A percentile compares a stretch with the other conserved stretches of the same genome.
Evolutionary conservation across 2,797 vertebrate genomes (phyloP).

Genomic region (Rhodeus uyekii): DNA sequence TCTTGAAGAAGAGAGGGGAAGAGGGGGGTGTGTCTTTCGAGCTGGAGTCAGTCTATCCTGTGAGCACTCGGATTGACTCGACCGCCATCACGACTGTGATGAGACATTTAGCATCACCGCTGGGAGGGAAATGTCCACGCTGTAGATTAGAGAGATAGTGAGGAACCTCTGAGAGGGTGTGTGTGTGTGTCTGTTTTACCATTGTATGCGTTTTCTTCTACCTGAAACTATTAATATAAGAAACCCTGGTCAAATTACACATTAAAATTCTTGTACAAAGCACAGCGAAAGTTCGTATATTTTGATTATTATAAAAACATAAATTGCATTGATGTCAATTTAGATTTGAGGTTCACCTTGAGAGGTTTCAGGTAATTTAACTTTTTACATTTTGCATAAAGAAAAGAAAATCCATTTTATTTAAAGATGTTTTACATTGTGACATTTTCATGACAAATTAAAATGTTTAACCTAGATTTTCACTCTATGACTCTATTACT

Average conservation of each 20-base stretch:
- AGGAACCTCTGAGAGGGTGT: background rate
- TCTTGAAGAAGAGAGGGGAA: slow-evolving; percentile 35
- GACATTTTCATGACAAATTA: no score
- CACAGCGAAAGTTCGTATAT: background rate
- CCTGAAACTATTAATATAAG: no score
- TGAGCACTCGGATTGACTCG: slow-evolving; percentile 32
- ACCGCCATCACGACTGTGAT: background rate
- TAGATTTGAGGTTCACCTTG: background rate
- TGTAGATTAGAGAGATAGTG: background rate
- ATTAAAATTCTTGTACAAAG: background rate
- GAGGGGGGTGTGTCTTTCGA: slow-evolving; percentile 11
- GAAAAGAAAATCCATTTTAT: background rate
- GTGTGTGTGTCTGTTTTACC: background rate
- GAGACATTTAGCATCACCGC: slow-evolving; percentile 9
- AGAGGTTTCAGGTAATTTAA: background rate
- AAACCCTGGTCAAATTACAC: background rate
- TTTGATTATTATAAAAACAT: background rate
- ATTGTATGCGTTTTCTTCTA: background rate
- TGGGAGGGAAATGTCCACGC: background rate
- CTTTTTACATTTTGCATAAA: background rate
- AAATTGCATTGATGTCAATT: background rate
- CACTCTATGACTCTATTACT: no score
- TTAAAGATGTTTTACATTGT: no score
- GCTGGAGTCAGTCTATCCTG: slow-evolving; percentile 12
- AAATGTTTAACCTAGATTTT: no score